phyloP scores from a whole-genome alignment of 1,140 invertebrate genomes.

The Mizuhopecten yessoensis region DNA sequence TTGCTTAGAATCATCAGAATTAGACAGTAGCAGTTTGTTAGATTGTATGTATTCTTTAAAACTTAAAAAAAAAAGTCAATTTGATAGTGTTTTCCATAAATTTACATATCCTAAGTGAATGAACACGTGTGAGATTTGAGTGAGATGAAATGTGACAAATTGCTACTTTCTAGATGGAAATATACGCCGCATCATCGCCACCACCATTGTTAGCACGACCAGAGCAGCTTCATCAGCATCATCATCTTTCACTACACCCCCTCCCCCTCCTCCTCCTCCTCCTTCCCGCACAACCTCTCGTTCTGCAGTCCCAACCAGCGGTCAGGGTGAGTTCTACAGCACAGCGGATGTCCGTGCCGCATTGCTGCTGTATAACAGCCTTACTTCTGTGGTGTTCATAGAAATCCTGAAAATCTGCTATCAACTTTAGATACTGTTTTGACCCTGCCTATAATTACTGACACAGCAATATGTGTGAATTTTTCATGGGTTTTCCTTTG shows the following conservation, averaged over 20 bases:
- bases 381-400: background rate
- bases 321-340: constrained; percentile 42
- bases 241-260: constrained; percentile 54
- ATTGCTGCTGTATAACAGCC: constrained; percentile 31
- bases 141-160: background rate
- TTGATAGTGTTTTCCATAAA: no score
- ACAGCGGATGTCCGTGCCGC: background rate
- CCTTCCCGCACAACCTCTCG: constrained; percentile 41
- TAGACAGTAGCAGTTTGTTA: no score
- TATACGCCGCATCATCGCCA: constrained; percentile 16
- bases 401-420: background rate
- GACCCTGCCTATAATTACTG: no score
- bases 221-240: constrained; percentile 43
- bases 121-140: background rate
- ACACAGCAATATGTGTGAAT: no score
- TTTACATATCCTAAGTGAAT: background rate
- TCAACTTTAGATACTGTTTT: no score
- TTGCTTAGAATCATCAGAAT: no score
- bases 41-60: no score
- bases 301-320: constrained; percentile 48
- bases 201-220: constrained; percentile 20
- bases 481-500: no score
- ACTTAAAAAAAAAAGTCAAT: no score
- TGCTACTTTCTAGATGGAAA: constrained; percentile 38
- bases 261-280: constrained; percentile 55